Evolutionary conservation across 2,888 invertebrate genomes (phyloP).

Genomic region (Blastobasis adustella): DNA sequence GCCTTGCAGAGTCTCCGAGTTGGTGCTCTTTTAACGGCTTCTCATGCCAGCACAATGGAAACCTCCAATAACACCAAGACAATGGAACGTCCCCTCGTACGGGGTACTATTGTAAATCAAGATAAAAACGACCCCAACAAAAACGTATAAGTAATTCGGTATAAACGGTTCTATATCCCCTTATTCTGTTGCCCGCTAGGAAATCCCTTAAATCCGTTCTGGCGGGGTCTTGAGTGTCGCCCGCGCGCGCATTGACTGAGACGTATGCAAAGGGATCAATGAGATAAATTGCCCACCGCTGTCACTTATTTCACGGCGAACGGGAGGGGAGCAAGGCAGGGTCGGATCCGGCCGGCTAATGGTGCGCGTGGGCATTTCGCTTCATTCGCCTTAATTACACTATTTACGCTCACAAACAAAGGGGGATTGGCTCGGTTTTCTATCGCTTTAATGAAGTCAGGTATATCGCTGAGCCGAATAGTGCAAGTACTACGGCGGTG

Average conservation of each 20-base stretch:
- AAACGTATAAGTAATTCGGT: slow-evolving; percentile 41
- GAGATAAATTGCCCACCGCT: slow-evolving; percentile 60
- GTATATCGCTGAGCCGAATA: too few species aligned
- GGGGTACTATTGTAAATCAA: slow-evolving; percentile 6
- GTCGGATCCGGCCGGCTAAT: slow-evolving; percentile 34
- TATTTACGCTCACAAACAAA: slow-evolving; percentile 25
- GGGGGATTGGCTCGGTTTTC: neutral
- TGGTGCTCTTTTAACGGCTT: slow-evolving; percentile 36
- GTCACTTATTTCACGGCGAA: slow-evolving; percentile 55
- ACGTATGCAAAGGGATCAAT: slow-evolving; percentile 68
- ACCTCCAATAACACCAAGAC: slow-evolving; percentile 11
- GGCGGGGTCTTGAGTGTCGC: slow-evolving; percentile 22
- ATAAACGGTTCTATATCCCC: slow-evolving; percentile 39
- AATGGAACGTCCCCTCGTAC: too few species aligned
- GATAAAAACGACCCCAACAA: slow-evolving; percentile 29
- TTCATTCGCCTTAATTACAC: slow-evolving; percentile 39
- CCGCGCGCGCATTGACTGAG: slow-evolving; percentile 54
- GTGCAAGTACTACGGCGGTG: too few species aligned
- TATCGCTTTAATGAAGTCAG: too few species aligned
- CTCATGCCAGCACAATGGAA: neutral
- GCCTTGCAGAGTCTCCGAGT: slow-evolving; percentile 18
- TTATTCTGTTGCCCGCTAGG: slow-evolving; percentile 32
- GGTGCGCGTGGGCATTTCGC: slow-evolving; percentile 56
- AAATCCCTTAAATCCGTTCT: slow-evolving; percentile 50
- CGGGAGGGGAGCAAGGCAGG: slow-evolving; percentile 22